These are phyloP conservation scores for Taenaris catops DNA, from an alignment of 2,888 invertebrate genomes.

Conservation along the genomic window DNA sequence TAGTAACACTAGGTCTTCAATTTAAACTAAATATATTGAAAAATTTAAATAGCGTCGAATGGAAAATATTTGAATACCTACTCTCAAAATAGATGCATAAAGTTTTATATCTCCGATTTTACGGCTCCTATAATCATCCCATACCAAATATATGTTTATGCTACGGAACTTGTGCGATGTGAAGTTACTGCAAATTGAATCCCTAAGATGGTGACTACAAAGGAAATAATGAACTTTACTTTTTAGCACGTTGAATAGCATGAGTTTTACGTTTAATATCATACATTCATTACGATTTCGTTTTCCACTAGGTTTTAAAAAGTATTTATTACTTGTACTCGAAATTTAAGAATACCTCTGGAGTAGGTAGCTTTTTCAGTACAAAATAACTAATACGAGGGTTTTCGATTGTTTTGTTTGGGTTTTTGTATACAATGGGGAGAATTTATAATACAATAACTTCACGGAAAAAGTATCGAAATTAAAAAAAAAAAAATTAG, in stretches of 20 bases:
- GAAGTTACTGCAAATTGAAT: constrained; percentile 15
- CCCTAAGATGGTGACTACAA: constrained; percentile 18
- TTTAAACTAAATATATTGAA: too few species aligned
- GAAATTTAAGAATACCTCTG: too few species aligned
- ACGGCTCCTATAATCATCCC: constrained; percentile 13
- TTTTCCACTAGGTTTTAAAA: constrained; percentile 6
- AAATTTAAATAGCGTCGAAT: background rate
- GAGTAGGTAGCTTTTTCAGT: too few species aligned
- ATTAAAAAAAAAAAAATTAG: too few species aligned
- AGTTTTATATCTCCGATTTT: constrained; percentile 10
- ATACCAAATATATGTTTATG: constrained; percentile 16
- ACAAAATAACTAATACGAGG: too few species aligned
- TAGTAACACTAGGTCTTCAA: too few species aligned
- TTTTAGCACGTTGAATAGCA: constrained; percentile 10
- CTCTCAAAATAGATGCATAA: constrained; percentile 2
- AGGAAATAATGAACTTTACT: constrained; percentile 15
- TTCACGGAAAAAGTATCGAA: too few species aligned
- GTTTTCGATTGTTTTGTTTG: too few species aligned
- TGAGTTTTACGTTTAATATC: constrained; percentile 4
- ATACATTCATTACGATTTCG: background rate
- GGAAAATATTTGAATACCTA: background rate
- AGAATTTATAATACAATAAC: too few species aligned
- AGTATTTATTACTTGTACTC: too few species aligned
- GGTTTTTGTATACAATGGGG: too few species aligned
- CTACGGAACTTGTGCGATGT: constrained; percentile 15